Evolutionary conservation across 2,888 invertebrate species (phyloP), one percentile per base, ranked within the genome.

Genomic region (Agriotes lineatus): DNA sequence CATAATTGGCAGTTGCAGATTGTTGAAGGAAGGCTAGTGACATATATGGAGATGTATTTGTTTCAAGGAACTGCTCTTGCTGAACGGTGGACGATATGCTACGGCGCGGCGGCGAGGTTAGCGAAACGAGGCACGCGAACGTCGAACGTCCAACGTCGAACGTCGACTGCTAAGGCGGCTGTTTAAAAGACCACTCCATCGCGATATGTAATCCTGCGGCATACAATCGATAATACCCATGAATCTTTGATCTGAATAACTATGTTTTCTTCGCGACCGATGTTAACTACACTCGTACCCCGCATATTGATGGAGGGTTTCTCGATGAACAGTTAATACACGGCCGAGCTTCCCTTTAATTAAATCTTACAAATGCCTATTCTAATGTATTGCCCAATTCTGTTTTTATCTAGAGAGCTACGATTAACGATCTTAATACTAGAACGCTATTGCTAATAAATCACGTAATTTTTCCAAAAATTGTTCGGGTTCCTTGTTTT

Each of bases 1-100:
- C 84, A 83, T 84, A 84, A 84, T 83, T 81, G 84, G 84, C 80
- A 82, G 82, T 78, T 80, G 82, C 80, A 80, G 82, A 82, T 83
- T 82, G 82, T 80, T 80, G 83, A 82, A 82, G 82, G 82, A 82
- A 83, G 82, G 82, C 81, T 81, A 80, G 80, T 82, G 81, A 82
- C 83, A 80, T 84, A 83, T 83, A 83, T 79, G 83, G 83, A 80
- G 78, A 79, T 82, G 83, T 80, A 83, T 84, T 84, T 84, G 83
- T 84, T 84, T 84, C 83, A 78, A 82, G 83, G 82, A 84, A 81
- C 83, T 81, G 81, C 52, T 61, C 19, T 50, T 52, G 68, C 81
- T 80, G 80, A 79, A 80, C 80, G 76, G 77, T 80, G 80, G 79
- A 78, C 81, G 80, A 81, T 81, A 82, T 81, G 80, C 81, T 82